Base-by-base conservation (phyloP, 35 echinoderm and acorn worm species). In the Heliocidaris tuberculata region DNA sequence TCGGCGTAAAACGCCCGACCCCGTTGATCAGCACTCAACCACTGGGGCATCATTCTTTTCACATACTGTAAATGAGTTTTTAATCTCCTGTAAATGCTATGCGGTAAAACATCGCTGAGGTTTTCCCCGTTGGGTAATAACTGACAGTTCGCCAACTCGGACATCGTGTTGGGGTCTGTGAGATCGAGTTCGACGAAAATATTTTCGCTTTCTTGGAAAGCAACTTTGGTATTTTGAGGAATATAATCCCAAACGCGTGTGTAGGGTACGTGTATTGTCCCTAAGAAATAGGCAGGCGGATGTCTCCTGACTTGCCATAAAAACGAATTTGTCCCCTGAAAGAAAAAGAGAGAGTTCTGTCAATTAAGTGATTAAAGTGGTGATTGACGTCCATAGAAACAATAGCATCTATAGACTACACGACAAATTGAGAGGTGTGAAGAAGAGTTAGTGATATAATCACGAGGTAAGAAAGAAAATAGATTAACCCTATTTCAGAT, bases 181-280 rank as follows among this genome's bases (percentile, higher is more conserved):
- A 99, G 97, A 93, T 99, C 98, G 24, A 99, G 96, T 85, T 99
- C 97, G 88, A 99, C 97, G 70, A 97, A 99, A 31, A 97, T 97
- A 90, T 99, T 96, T 42, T 99, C 95, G 88, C 98, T 99, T 16
- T 99, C 95, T 24, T 93, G 60, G 94, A 99, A 99, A 85, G 98
- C 98, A 87, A 95, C 97, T 96, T 99, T 99, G 30, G 95, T 95
- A 92, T 97, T 99, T 32, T 96, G 95, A 0, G 98, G 98, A 60
- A 99, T 99, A 56, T 97, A 99, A 94, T 99, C 97, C 98, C 98
- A 99, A 48, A 99, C 98, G 49, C 96, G 95, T 10, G 97, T 95
- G 85, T 99, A 99, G 12, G 98, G 98, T 94, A 99, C 98, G 93
- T 99, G 98, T 31, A 99, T 97, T 49, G 98, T 99, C 48, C 98